Conservation (phyloP, 2,797 vertebrate genomes). For the Sebastes glaucus region DNA sequence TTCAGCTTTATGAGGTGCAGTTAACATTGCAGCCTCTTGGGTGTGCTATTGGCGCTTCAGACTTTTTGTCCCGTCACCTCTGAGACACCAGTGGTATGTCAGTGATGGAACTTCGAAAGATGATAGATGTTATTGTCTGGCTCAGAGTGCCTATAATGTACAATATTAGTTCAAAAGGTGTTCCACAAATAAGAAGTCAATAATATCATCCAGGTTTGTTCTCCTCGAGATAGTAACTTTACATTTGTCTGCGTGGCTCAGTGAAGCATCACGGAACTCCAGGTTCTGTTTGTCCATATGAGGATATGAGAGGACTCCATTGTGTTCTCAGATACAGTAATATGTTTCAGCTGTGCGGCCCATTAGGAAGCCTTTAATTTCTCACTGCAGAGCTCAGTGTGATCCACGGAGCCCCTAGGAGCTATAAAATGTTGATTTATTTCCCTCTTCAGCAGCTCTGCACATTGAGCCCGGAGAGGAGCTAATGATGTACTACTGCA, state of each 20-base stretch:
- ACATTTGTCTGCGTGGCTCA: not conserved
- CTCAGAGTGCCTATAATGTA: not conserved
- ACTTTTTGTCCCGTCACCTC: not conserved
- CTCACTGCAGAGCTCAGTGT: slow-evolving; percentile 68
- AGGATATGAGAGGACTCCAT: slow-evolving; percentile 36
- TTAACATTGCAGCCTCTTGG: not conserved
- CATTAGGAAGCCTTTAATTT: slow-evolving; percentile 81
- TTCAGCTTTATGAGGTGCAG: not conserved
- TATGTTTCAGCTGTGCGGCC: slow-evolving; percentile 48
- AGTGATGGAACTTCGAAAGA: not conserved
- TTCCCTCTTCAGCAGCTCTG: slow-evolving; percentile 61
- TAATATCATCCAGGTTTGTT: not conserved
- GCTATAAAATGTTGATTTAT: slow-evolving; percentile 84
- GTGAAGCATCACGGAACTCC: not conserved
- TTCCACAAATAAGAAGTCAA: not conserved
- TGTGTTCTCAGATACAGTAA: slow-evolving; percentile 54
- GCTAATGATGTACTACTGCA: slow-evolving; percentile 80
- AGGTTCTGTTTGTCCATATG: slow-evolving; percentile 16
- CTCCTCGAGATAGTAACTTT: not conserved
- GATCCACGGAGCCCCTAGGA: slow-evolving; percentile 77
- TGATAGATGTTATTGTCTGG: not conserved
- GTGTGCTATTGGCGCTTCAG: not conserved
- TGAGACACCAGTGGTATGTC: not conserved
- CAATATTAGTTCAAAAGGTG: not conserved
- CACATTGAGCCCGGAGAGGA: slow-evolving; percentile 69